A percentile compares a stretch with the other conserved stretches of the same genome.
Evolutionary conservation across 2,888 invertebrate genomes (phyloP).

Genomic region (Caenorhabditis angaria): DNA sequence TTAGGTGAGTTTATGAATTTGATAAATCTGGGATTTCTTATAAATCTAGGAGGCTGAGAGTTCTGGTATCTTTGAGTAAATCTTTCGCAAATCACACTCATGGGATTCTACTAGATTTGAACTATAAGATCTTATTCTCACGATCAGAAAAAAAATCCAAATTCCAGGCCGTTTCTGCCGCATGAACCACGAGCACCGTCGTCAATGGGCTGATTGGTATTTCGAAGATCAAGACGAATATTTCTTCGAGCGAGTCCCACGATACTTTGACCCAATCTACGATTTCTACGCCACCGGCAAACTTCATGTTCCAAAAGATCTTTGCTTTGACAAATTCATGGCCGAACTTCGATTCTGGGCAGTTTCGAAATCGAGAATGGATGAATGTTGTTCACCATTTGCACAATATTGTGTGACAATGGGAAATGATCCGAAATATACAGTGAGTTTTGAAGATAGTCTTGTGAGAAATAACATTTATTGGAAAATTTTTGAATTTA

Average conservation of each 20-base stretch:
- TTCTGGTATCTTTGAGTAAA: no score
- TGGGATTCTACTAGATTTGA: no score
- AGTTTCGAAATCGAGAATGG: conserved; percentile 69
- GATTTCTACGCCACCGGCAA: conserved; percentile 71
- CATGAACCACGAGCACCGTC: conserved; percentile 70
- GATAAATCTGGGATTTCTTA: no score
- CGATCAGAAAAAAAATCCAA: not conserved
- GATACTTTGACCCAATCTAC: conserved; percentile 71
- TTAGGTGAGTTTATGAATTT: conserved; percentile 29
- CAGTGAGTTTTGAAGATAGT: conserved; percentile 19
- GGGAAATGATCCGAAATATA: conserved; percentile 40
- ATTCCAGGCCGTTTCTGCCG: conserved; percentile 57
- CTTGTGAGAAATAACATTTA: not conserved
- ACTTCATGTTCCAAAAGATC: conserved; percentile 70
- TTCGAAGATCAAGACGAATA: conserved; percentile 70
- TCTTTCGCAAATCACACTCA: no score
- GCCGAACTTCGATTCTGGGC: conserved; percentile 71
- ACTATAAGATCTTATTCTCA: no score
- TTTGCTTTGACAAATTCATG: conserved; percentile 72
- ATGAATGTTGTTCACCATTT: conserved; percentile 71
- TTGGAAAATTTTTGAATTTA: conserved; percentile 26
- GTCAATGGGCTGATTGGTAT: conserved; percentile 69
- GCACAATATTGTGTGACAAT: conserved; percentile 64
- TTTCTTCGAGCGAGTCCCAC: conserved; percentile 70
- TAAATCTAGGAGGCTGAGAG: no score